A percentile compares a stretch with the other conserved stretches of the same genome.
Evolutionary conservation across 1,140 invertebrate species (phyloP).

Genomic region (Zaprionus tsacasi): DNA sequence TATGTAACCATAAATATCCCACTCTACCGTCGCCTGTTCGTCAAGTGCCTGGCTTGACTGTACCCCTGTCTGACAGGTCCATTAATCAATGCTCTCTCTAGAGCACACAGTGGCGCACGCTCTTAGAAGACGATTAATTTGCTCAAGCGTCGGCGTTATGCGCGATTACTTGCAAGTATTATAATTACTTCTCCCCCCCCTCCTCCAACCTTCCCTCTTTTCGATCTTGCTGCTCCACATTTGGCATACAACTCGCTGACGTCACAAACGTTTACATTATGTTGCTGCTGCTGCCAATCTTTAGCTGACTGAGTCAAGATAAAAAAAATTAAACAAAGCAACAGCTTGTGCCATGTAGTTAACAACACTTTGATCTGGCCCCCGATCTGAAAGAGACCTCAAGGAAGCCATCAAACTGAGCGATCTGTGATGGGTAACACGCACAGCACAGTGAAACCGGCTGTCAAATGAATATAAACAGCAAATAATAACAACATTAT

Average conservation of each 20-base stretch:
- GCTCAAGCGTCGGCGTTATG: conserved; percentile 52
- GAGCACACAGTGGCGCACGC: conserved; percentile 8
- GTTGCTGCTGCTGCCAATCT: conserved; percentile 3
- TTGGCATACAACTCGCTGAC: conserved; percentile 37
- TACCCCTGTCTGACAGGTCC: conserved; percentile 32
- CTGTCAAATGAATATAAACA: conserved; percentile 65
- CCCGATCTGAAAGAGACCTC: background rate
- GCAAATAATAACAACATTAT: conserved; percentile 77
- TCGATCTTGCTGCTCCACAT: conserved; percentile 68
- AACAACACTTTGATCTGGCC: conserved; percentile 61
- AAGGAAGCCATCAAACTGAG: background rate
- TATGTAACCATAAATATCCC: background rate
- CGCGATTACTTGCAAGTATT: conserved; percentile 40
- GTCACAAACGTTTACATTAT: conserved; percentile 65
- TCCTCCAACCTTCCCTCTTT: background rate
- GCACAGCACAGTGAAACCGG: conserved; percentile 21
- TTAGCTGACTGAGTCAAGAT: conserved; percentile 21
- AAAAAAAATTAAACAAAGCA: conserved; percentile 48
- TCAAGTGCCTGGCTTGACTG: conserved; percentile 25
- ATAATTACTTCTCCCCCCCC: conserved; percentile 38
- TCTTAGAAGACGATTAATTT: conserved; percentile 53
- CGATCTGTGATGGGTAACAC: conserved; percentile 48
- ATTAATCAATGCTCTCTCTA: conserved; percentile 43
- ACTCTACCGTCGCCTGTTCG: background rate
- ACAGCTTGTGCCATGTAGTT: conserved; percentile 29